Evolutionary conservation across 2,888 invertebrate genomes (phyloP).

Genomic region (Eristalis intricaria): DNA sequence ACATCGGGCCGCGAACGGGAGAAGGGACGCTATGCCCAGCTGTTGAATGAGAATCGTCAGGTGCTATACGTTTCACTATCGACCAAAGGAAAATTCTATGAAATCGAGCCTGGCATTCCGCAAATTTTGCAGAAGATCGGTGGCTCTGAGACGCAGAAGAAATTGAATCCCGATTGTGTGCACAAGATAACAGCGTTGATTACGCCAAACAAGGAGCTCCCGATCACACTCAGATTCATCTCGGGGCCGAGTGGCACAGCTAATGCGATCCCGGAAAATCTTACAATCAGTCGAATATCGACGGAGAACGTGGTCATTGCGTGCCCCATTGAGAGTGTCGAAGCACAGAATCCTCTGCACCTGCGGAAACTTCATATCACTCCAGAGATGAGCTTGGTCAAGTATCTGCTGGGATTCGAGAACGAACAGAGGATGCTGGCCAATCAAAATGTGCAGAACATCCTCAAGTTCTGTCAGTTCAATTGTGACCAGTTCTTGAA

Average conservation of each 20-base stretch:
- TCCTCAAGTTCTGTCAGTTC: conserved; percentile 81
- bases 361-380: conserved; percentile 82
- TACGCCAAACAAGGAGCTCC: conserved; percentile 77
- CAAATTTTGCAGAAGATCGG: conserved; percentile 79
- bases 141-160: conserved; percentile 76
- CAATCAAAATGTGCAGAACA: conserved; percentile 81
- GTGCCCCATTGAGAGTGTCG: conserved; percentile 82
- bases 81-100: conserved; percentile 89
- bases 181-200: conserved; percentile 79
- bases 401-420: conserved; percentile 80
- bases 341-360: conserved; percentile 81
- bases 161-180: conserved; percentile 80
- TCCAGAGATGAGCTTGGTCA: conserved; percentile 79
- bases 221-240: conserved; percentile 79
- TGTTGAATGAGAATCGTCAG: conserved; percentile 88
- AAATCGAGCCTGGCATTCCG: conserved; percentile 84
- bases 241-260: conserved; percentile 78
- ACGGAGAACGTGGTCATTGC: conserved; percentile 82
- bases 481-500: conserved; percentile 81
- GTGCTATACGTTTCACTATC: conserved; percentile 88
- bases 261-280: conserved; percentile 78
- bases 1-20: conserved; percentile 79
- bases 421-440: conserved; percentile 81
- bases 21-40: conserved; percentile 86
- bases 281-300: conserved; percentile 78